These are phyloP conservation scores for Heliconius melpomene DNA, from an alignment of 1,140 invertebrate species.

Conservation along the genomic window DNA sequence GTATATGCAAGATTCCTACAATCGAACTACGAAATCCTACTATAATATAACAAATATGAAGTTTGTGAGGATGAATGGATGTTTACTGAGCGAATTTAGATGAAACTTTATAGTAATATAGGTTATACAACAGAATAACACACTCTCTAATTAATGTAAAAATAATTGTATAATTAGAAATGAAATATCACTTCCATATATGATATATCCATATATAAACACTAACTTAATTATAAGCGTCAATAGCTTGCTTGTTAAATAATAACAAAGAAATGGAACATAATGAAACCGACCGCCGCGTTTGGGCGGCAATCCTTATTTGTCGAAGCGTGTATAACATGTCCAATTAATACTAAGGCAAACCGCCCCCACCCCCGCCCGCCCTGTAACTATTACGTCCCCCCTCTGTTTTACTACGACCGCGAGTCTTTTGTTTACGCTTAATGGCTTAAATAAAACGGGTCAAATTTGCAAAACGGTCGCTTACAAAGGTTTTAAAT, in stretches of 20 bases:
- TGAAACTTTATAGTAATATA: too few relatives aligned
- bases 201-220: not conserved
- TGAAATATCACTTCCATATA: not conserved
- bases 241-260: slow-evolving; percentile 31
- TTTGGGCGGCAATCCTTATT: slow-evolving; percentile 58
- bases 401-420: slow-evolving; percentile 61
- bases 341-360: slow-evolving; percentile 71
- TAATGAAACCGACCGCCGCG: slow-evolving; percentile 46
- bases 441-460: slow-evolving; percentile 78
- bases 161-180: too few relatives aligned
- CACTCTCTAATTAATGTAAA: too few relatives aligned
- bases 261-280: slow-evolving; percentile 45
- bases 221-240: slow-evolving; percentile 17
- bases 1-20: too few relatives aligned
- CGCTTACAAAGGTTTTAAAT: slow-evolving; percentile 63
- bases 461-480: slow-evolving; percentile 72
- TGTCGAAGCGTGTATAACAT: slow-evolving; percentile 70
- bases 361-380: slow-evolving; percentile 43
- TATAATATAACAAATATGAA: too few relatives aligned
- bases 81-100: too few relatives aligned
- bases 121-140: too few relatives aligned
- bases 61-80: too few relatives aligned
- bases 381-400: slow-evolving; percentile 65
- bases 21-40: too few relatives aligned
- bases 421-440: slow-evolving; percentile 73